phyloP scores from a whole-genome alignment of 2,888 invertebrate genomes.

The Acronicta aceris region DNA sequence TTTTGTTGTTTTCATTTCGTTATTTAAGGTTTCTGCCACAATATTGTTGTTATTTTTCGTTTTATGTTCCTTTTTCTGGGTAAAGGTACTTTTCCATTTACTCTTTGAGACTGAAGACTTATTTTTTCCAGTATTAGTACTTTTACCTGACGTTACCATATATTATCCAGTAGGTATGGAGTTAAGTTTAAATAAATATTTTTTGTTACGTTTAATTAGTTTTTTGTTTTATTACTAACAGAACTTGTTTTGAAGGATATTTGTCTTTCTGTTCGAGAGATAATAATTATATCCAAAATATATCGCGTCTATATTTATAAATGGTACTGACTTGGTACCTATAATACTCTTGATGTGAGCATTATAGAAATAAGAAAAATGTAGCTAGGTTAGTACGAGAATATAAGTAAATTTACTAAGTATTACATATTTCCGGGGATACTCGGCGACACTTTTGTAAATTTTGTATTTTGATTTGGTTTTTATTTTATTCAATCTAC shows the following conservation, averaged over 20 bases:
- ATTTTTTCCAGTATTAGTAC: not conserved
- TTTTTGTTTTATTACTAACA: slow-evolving; percentile 1
- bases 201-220: slow-evolving; percentile 3
- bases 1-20: not conserved
- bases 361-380: too few species aligned
- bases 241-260: not conserved
- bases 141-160: not conserved
- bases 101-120: not conserved
- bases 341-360: too few species aligned
- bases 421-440: too few species aligned
- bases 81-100: not conserved
- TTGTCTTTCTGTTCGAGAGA: too few species aligned
- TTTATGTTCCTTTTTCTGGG: not conserved
- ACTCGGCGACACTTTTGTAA: too few species aligned
- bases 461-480: too few species aligned
- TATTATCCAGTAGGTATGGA: not conserved
- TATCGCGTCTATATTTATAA: too few species aligned
- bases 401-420: too few species aligned
- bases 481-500: too few species aligned
- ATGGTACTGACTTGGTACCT: too few species aligned
- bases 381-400: too few species aligned
- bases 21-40: not conserved
- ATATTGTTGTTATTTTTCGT: not conserved
- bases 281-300: too few species aligned
- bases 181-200: slow-evolving; percentile 10